phyloP scores from a whole-genome alignment of 2,888 invertebrate genomes.

The Oscheius sp. region DNA sequence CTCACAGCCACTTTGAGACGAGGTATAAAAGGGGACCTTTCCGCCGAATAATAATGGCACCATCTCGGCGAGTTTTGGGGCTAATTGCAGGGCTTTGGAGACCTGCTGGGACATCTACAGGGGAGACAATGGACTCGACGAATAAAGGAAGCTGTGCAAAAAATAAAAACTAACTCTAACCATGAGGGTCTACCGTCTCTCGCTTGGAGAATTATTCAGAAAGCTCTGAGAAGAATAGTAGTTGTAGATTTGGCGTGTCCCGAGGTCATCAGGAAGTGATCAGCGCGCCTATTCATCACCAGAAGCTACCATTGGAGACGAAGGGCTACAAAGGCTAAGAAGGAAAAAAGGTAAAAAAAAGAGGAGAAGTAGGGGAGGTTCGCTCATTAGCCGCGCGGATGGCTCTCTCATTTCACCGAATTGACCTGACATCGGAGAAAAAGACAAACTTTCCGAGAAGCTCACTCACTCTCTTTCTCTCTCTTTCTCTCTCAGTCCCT shows the following conservation, averaged over 20 bases:
- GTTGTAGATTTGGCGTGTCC: too few species aligned
- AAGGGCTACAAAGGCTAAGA: background rate
- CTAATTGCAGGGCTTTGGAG: too few species aligned
- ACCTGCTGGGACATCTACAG: too few species aligned
- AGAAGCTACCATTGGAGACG: background rate
- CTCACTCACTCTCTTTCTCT: background rate
- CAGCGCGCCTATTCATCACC: background rate
- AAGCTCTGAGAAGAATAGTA: too few species aligned
- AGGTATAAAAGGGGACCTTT: background rate
- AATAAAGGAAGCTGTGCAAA: too few species aligned
- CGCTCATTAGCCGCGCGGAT: conserved; percentile 15
- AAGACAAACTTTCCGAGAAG: background rate
- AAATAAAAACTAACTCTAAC: too few species aligned
- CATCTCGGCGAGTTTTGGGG: too few species aligned
- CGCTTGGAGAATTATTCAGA: too few species aligned
- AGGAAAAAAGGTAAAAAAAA: background rate
- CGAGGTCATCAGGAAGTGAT: too few species aligned
- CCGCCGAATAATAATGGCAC: too few species aligned
- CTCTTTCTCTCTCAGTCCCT: background rate
- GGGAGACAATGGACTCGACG: too few species aligned
- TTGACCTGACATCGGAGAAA: conserved; percentile 12
- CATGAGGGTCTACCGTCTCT: too few species aligned
- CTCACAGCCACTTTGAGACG: background rate
- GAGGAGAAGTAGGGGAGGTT: background rate
- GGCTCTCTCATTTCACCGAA: conserved; percentile 9